phyloP scores from a whole-genome alignment of 2,797 vertebrate genomes.

The Rousettus madagascariensis region DNA sequence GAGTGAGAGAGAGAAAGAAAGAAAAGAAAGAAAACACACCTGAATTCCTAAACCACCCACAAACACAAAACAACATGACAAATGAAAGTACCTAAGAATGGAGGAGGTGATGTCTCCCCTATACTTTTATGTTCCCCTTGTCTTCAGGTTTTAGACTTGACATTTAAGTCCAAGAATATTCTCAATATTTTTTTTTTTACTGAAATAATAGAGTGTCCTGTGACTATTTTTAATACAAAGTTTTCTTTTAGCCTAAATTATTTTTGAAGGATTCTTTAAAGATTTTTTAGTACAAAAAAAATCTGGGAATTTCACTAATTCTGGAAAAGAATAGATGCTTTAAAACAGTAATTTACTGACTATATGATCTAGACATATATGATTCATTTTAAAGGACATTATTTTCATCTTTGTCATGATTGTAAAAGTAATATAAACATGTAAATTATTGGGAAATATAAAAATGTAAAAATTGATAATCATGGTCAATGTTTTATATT shows the following conservation, averaged over 20 bases:
- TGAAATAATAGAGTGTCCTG: background rate
- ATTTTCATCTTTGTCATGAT: background rate
- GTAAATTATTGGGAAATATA: background rate
- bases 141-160: background rate
- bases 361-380: background rate
- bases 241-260: background rate
- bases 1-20: too few species aligned
- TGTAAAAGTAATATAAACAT: background rate
- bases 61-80: background rate
- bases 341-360: background rate
- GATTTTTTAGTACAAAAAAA: background rate
- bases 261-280: slow-evolving; percentile 39
- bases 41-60: background rate
- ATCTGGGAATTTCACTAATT: background rate
- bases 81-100: background rate
- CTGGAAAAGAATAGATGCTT: background rate
- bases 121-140: background rate
- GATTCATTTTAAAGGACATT: background rate
- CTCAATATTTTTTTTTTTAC: background rate
- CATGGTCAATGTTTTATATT: background rate
- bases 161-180: background rate
- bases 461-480: background rate
- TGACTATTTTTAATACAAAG: background rate
- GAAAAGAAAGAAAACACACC: background rate
- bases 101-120: background rate